Conservation (phyloP, 2,888 invertebrate species). For the Eubasilissa splendida region DNA sequence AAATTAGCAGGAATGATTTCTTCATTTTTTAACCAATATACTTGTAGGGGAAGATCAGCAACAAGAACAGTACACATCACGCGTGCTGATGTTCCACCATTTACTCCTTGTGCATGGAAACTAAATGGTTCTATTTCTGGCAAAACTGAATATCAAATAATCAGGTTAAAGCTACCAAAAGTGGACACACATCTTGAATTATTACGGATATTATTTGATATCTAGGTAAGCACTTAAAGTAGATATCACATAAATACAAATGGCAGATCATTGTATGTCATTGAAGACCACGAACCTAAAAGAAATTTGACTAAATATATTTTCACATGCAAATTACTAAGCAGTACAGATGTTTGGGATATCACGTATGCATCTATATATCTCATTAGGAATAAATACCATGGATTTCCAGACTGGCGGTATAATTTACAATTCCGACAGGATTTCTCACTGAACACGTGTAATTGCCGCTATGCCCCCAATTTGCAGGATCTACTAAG, state of each 20-base stretch:
- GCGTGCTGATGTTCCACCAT: slow-evolving; percentile 70
- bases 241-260: slow-evolving; percentile 10
- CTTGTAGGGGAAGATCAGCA: slow-evolving; percentile 84
- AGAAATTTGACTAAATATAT: slow-evolving; percentile 8
- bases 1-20: slow-evolving; percentile 59
- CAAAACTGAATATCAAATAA: slow-evolving; percentile 63
- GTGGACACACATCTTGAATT: slow-evolving; percentile 6
- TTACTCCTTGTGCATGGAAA: slow-evolving; percentile 69
- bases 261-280: neutral
- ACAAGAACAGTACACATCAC: slow-evolving; percentile 81
- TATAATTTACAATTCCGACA: slow-evolving; percentile 80
- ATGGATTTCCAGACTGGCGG: slow-evolving; percentile 81
- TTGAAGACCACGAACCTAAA: slow-evolving; percentile 14
- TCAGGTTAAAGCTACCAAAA: slow-evolving; percentile 30
- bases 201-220: slow-evolving; percentile 5
- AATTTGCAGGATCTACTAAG: slow-evolving; percentile 76
- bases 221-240: neutral
- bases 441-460: slow-evolving; percentile 82
- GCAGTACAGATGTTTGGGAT: slow-evolving; percentile 34
- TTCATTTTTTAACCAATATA: slow-evolving; percentile 77
- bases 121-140: slow-evolving; percentile 72
- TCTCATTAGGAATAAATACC: slow-evolving; percentile 69
- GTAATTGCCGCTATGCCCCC: slow-evolving; percentile 82
- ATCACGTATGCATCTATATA: slow-evolving; percentile 13
- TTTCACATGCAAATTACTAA: slow-evolving; percentile 44